Evolutionary conservation across 2,113 vertebrate genomes (phyloP), one percentile per base, ranked within the genome.

Genomic region (Paramisgurnus dabryanus): DNA sequence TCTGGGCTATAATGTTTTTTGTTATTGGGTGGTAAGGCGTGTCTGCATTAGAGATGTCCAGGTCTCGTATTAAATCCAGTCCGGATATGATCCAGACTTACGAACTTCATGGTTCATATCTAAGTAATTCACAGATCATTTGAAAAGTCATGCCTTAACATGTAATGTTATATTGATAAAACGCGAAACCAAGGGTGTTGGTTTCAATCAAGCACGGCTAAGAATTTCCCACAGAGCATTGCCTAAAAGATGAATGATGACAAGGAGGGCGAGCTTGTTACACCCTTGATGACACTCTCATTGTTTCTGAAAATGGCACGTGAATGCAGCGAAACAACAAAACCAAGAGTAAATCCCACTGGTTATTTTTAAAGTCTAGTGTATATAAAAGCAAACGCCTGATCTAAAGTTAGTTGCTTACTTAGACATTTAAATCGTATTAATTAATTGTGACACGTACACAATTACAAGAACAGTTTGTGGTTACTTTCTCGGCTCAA

Each of bases 241-340:
- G 67, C 53, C 55, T 47, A 9, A 27, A 74, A 74, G 79, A 78
- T 74, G 17, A 65, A 80, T 76, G 34, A 65, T 64, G 43, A 65
- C 49, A 77, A 3, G 57, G 69, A 80, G 67, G 71, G 67, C 40
- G 68, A 78, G 79, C 41, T 1, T 47, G 83, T 73, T 81, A 73
- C 83, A 27, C 75, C 83, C 79, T 55, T 78, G 39, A 17, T 53
- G 45, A 78, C 22, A 47, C 53, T 63, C 50, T 78, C 68, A 55
- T 67, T 67, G n/a, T 69, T 63, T 72, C 61, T 61, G 61, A 58
- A 63, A 73, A 58, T 12, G 45, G 39, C 70, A 61, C 39, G 60
- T 66, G 64, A 83, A 68, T 9, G 7, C 13, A 43, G 61, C 66
- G 43, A 79, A 74, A 73, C 49, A 43, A 15, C 27, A 45, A 47